Conservation (phyloP, 2,888 invertebrate species). For the Morinoia aosen region DNA sequence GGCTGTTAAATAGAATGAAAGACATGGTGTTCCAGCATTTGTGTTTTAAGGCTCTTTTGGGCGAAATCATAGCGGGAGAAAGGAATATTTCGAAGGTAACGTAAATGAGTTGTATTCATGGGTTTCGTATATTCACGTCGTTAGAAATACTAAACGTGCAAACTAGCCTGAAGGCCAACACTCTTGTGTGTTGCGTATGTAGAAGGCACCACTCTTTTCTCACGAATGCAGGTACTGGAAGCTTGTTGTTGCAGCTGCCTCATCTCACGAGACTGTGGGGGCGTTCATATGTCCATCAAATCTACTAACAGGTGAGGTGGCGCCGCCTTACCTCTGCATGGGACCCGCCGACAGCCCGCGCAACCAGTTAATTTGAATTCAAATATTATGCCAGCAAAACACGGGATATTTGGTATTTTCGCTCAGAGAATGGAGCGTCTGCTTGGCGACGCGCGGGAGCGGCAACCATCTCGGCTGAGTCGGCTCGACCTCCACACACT, state of each 20-base stretch:
- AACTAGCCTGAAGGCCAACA: neutral
- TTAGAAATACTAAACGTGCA: neutral
- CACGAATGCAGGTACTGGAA: neutral
- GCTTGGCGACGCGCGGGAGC: conserved; percentile 3
- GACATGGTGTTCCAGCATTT: neutral
- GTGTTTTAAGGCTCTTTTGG: neutral
- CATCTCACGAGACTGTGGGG: neutral
- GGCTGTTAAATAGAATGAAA: neutral
- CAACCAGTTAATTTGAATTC: conserved; percentile 17
- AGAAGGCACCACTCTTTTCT: neutral
- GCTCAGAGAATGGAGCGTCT: neutral
- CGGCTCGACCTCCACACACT: neutral
- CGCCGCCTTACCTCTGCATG: conserved; percentile 2
- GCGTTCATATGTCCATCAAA: neutral
- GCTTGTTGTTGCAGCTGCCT: neutral
- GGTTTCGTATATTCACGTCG: neutral
- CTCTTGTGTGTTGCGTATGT: neutral
- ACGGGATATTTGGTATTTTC: neutral
- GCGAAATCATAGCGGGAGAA: neutral
- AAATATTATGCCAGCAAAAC: conserved; percentile 17
- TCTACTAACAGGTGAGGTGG: conserved; percentile 10
- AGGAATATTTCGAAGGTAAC: neutral
- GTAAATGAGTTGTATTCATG: neutral
- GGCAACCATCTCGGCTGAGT: neutral
- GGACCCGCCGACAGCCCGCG: neutral